Conservation (phyloP, 2,888 invertebrate genomes). For the Ophion obscuratus region DNA sequence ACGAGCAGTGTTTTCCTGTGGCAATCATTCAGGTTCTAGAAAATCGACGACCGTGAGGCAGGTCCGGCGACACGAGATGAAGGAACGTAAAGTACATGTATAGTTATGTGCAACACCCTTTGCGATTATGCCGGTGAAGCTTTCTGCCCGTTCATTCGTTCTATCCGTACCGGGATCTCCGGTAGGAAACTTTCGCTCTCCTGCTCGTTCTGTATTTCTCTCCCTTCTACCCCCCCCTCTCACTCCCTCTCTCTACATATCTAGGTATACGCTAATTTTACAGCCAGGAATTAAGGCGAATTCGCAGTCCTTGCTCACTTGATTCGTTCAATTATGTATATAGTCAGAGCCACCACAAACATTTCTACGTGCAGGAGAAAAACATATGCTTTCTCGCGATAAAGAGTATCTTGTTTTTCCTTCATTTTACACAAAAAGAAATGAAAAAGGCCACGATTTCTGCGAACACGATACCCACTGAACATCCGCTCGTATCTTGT, state of each 20-base stretch:
- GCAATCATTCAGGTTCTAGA: conserved; percentile 71
- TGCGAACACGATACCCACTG: neutral
- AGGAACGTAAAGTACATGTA: conserved; percentile 10
- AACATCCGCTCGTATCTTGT: neutral
- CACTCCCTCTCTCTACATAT: neutral
- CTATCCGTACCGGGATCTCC: conserved; percentile 62
- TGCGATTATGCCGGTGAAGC: conserved; percentile 63
- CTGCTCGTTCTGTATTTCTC: neutral
- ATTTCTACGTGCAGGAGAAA: conserved; percentile 36
- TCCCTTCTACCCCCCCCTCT: conserved; percentile 1
- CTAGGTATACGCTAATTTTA: conserved; percentile 63
- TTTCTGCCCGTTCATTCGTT: conserved; percentile 66
- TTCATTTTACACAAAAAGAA: neutral
- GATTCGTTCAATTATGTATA: conserved; percentile 69
- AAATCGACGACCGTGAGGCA: conserved; percentile 66
- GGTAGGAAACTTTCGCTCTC: conserved; percentile 35
- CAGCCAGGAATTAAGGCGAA: conserved; percentile 61
- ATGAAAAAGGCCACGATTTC: neutral
- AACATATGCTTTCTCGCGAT: conserved; percentile 18
- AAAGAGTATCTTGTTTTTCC: neutral
- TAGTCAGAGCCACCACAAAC: conserved; percentile 31
- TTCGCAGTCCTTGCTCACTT: conserved; percentile 53
- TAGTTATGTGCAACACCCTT: conserved; percentile 46
- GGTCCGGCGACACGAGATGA: conserved; percentile 20
- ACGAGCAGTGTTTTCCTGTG: conserved; percentile 64